These are phyloP conservation scores for Acrocephalus kingi DNA, from an alignment of 2,113 vertebrate species.

Conservation along the genomic window DNA sequence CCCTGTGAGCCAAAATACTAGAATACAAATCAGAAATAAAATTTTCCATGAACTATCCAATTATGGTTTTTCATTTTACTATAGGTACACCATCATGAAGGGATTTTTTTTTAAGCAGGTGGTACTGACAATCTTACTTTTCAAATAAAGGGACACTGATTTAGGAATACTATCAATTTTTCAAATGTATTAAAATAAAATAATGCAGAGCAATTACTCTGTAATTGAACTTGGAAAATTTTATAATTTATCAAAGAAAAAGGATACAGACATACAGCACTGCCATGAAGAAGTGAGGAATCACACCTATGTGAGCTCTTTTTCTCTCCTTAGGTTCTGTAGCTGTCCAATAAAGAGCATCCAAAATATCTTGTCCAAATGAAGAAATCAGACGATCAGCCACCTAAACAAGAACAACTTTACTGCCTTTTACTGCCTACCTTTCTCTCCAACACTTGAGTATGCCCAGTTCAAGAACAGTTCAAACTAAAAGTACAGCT, in stretches of 20 bases:
- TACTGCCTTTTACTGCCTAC: neutral
- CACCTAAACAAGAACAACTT: conserved; percentile 77
- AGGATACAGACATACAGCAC: conserved; percentile 99
- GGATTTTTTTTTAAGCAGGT: neutral
- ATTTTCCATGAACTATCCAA: neutral
- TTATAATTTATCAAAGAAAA: neutral
- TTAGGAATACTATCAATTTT: neutral
- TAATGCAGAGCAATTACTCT: neutral
- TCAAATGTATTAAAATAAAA: neutral
- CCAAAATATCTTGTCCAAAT: conserved; percentile 97
- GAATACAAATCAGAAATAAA: neutral
- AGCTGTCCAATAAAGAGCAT: conserved; percentile 98
- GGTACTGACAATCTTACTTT: neutral
- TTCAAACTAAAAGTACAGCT: neutral
- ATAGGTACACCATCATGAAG: neutral
- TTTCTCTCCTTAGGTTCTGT: conserved; percentile 96
- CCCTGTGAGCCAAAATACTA: neutral
- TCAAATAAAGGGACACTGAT: neutral
- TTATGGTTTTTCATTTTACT: neutral
- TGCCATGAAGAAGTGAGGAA: conserved; percentile 96
- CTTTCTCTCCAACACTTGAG: neutral
- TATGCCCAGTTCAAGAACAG: neutral
- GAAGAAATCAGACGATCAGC: conserved; percentile 98
- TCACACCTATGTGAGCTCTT: conserved; percentile 92
- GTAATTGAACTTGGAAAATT: neutral